Evolutionary conservation across 1,140 invertebrate species (phyloP).

Genomic region (Cydia amplana): DNA sequence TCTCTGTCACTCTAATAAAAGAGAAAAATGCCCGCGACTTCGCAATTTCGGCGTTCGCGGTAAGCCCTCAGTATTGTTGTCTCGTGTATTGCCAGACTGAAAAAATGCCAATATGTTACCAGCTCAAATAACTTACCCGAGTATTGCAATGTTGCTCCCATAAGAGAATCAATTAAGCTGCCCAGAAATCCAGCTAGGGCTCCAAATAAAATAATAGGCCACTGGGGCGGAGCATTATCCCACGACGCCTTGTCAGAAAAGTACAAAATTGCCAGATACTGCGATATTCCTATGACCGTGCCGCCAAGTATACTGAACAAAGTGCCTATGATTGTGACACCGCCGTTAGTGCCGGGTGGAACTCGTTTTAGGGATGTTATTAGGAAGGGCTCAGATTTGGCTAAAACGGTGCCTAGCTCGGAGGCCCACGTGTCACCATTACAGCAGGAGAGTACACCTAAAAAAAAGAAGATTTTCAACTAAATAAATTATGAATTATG

Average conservation of each 20-base stretch:
- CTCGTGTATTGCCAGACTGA: too few relatives aligned
- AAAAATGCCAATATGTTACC: not conserved
- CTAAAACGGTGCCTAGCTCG: slow-evolving; percentile 90
- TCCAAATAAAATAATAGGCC: slow-evolving; percentile 88
- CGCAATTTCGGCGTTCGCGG: too few relatives aligned
- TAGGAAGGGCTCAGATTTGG: slow-evolving; percentile 84
- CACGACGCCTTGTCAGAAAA: slow-evolving; percentile 82
- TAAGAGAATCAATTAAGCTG: slow-evolving; percentile 90
- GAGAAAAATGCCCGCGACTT: too few relatives aligned
- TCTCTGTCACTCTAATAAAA: too few relatives aligned
- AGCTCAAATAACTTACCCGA: slow-evolving; percentile 83
- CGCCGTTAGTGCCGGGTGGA: slow-evolving; percentile 92
- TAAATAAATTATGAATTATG: too few relatives aligned
- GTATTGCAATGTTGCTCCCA: slow-evolving; percentile 92
- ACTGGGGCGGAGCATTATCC: slow-evolving; percentile 85
- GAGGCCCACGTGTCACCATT: slow-evolving; percentile 96
- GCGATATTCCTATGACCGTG: slow-evolving; percentile 85
- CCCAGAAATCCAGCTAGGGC: slow-evolving; percentile 88
- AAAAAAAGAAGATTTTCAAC: too few relatives aligned
- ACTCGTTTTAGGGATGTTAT: slow-evolving; percentile 88
- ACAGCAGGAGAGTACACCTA: slow-evolving; percentile 88
- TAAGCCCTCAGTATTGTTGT: too few relatives aligned
- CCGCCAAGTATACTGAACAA: slow-evolving; percentile 88
- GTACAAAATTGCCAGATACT: slow-evolving; percentile 85
- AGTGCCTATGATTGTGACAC: slow-evolving; percentile 86